Conservation (phyloP, 2,113 vertebrate species). For the Syngnathoides biaculeatus region DNA sequence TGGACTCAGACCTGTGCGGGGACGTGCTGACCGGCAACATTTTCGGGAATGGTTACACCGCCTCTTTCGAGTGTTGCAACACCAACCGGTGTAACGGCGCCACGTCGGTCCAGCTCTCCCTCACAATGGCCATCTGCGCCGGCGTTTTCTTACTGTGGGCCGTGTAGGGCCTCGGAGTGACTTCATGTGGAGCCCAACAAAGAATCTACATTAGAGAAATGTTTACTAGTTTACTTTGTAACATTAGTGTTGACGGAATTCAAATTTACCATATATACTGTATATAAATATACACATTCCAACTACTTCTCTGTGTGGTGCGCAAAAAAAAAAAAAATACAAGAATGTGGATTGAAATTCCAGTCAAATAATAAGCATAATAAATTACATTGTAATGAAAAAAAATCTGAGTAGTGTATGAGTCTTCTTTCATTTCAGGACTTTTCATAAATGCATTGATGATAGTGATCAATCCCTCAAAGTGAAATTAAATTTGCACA, state of each 20-base stretch:
- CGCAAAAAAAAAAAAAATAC: not conserved
- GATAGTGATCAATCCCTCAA: no score
- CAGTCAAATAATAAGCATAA: not conserved
- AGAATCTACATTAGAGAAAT: not conserved
- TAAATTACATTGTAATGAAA: not conserved
- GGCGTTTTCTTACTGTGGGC: constrained; percentile 34
- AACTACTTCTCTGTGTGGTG: not conserved
- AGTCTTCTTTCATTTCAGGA: not conserved
- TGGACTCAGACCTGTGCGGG: constrained; percentile 43
- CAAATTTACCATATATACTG: no score
- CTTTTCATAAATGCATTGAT: not conserved
- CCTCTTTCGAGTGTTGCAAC: constrained; percentile 36
- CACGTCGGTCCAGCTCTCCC: constrained; percentile 28
- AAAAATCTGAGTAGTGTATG: not conserved
- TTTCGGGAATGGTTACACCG: constrained; percentile 16
- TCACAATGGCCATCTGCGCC: constrained; percentile 28
- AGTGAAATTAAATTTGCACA: no score
- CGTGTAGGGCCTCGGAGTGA: constrained; percentile 10
- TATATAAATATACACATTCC: not conserved
- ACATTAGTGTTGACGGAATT: not conserved
- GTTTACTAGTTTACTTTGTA: not conserved
- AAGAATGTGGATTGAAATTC: not conserved
- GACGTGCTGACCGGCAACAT: constrained; percentile 9
- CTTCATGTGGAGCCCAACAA: not conserved
- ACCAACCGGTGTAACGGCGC: constrained; percentile 48